Evolutionary conservation across 2,797 vertebrate species (phyloP).

Genomic region (Leptatherina wallacei): DNA sequence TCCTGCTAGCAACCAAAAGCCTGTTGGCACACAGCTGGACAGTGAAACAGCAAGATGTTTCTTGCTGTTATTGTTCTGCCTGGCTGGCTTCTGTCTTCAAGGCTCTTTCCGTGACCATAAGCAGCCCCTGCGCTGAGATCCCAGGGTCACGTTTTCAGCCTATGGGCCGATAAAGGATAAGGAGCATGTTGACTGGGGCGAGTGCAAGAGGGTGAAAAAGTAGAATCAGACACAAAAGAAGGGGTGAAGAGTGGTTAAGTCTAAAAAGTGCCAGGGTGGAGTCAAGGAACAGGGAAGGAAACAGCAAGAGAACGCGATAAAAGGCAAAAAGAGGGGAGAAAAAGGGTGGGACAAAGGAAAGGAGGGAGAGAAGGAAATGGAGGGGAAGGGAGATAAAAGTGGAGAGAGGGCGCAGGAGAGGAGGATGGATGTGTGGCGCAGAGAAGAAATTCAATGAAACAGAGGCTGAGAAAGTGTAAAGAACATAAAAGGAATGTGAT

Average conservation of each 20-base stretch:
- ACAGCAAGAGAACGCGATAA: constrained; percentile 61
- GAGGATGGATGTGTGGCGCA: neutral
- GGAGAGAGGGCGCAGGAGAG: constrained; percentile 10
- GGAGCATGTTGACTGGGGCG: constrained; percentile 44
- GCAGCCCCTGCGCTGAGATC: constrained; percentile 47
- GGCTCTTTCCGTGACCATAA: constrained; percentile 69
- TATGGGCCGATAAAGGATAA: constrained; percentile 58
- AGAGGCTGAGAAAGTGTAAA: constrained; percentile 10
- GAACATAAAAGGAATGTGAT: constrained; percentile 12
- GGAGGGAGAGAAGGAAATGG: constrained; percentile 55
- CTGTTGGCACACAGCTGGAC: constrained; percentile 33
- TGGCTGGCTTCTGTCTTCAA: constrained; percentile 41
- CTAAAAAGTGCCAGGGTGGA: constrained; percentile 49
- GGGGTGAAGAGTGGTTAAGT: constrained; percentile 44
- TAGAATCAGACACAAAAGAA: constrained; percentile 40
- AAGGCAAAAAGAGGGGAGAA: constrained; percentile 32
- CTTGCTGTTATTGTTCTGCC: constrained; percentile 44
- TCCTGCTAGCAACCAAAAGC: constrained; percentile 4
- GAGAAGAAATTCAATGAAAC: constrained; percentile 17
- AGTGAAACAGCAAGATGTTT: constrained; percentile 20
- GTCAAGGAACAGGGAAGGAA: constrained; percentile 55
- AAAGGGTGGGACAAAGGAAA: constrained; percentile 51
- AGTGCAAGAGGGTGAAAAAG: constrained; percentile 5
- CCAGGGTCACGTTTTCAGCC: constrained; percentile 60
- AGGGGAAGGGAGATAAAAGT: constrained; percentile 72